phyloP scores from a whole-genome alignment of 2,113 vertebrate species.

The Petrocephalus microphthalmus region DNA sequence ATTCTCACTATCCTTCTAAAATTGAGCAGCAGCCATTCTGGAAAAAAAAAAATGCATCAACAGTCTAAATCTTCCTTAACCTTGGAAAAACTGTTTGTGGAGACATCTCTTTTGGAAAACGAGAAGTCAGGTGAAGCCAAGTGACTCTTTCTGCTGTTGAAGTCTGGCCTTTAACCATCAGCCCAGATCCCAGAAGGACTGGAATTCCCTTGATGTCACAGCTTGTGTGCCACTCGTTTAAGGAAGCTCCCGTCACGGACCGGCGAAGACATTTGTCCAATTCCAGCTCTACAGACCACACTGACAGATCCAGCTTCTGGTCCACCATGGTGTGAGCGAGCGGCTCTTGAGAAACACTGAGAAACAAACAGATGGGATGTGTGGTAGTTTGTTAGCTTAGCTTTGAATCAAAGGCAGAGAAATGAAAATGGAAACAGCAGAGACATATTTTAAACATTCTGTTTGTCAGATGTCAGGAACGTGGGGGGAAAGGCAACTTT shows the following conservation, averaged over 20 bases:
- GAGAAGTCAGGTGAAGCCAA: not conserved
- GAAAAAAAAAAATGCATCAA: not conserved
- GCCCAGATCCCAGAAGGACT: not conserved
- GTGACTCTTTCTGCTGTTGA: not conserved
- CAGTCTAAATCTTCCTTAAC: not conserved
- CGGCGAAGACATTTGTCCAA: not conserved
- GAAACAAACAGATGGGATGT: not conserved
- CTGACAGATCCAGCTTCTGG: not conserved
- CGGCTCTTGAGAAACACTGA: not conserved
- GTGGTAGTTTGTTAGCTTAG: conserved; percentile 10
- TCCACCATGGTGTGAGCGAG: not conserved
- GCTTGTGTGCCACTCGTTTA: not conserved
- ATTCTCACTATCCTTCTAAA: not conserved
- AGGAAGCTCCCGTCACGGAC: not conserved
- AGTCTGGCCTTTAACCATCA: not conserved
- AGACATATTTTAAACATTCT: not conserved
- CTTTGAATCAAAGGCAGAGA: conserved; percentile 4
- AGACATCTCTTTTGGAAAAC: not conserved
- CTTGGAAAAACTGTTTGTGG: not conserved
- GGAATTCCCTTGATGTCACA: not conserved
- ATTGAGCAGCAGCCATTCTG: not conserved
- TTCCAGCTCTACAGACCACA: not conserved
- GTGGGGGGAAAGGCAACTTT: not conserved
- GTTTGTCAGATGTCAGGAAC: not conserved
- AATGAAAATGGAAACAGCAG: not conserved